Conservation (phyloP, 2,888 invertebrate species). For the Linhomoeus sp. region DNA sequence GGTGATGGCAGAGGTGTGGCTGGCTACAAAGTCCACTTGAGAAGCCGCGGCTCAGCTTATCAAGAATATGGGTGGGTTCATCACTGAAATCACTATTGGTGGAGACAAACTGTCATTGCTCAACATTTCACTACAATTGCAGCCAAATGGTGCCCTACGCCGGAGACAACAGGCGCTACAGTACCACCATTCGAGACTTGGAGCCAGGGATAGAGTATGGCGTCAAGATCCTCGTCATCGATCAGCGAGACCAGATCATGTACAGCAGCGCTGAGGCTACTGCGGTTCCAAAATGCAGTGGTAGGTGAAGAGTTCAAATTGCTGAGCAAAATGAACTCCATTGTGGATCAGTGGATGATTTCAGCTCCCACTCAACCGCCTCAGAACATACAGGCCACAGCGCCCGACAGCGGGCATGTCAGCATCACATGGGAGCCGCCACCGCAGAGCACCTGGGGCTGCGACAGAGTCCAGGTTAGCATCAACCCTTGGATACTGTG, state of each 20-base stretch:
- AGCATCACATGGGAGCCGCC: slow-evolving; percentile 16
- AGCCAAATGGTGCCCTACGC: slow-evolving; percentile 23
- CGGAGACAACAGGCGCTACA: slow-evolving; percentile 22
- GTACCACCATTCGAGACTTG: slow-evolving; percentile 17
- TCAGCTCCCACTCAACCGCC: slow-evolving; percentile 22
- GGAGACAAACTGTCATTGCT: too few species aligned
- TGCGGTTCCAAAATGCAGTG: slow-evolving; percentile 15
- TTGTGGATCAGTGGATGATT: too few species aligned
- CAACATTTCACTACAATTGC: too few species aligned
- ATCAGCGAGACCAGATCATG: slow-evolving; percentile 24
- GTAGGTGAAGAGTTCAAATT: slow-evolving; percentile 7
- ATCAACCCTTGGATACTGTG: too few species aligned
- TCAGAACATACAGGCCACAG: slow-evolving; percentile 16
- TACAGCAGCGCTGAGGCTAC: slow-evolving; percentile 19
- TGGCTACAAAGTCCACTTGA: slow-evolving; percentile 24
- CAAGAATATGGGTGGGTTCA: too few species aligned
- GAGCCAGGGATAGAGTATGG: slow-evolving; percentile 16
- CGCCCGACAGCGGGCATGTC: slow-evolving; percentile 19
- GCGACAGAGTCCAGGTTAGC: slow-evolving; percentile 7
- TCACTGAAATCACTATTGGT: too few species aligned
- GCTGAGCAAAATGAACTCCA: background rate
- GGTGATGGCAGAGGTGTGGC: slow-evolving; percentile 23
- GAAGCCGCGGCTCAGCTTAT: too few species aligned
- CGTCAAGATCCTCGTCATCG: slow-evolving; percentile 18
- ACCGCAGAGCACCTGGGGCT: slow-evolving; percentile 17